phyloP scores from a whole-genome alignment of 1,140 invertebrate genomes.

The Paraescarpia echinospica region DNA sequence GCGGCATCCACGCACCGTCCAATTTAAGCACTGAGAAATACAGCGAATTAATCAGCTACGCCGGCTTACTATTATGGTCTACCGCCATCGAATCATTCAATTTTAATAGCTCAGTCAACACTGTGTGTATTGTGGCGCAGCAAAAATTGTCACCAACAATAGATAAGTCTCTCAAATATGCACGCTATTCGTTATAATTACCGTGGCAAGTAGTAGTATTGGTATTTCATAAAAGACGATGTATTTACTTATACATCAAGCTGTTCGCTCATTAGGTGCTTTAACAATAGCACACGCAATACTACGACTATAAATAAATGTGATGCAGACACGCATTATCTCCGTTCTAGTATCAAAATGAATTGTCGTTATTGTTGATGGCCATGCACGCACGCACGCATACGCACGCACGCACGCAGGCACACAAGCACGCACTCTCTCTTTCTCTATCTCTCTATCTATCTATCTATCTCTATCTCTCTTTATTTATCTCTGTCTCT shows the following conservation, averaged over 20 bases:
- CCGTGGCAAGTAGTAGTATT: background rate
- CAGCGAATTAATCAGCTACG: background rate
- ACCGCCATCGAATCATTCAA: background rate
- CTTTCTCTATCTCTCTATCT: too few relatives aligned
- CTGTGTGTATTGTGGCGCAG: background rate
- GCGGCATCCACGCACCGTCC: background rate
- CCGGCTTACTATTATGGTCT: background rate
- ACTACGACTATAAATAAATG: background rate
- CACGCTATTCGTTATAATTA: background rate
- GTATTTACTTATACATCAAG: background rate
- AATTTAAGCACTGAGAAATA: conserved; percentile 1
- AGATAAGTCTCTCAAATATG: background rate
- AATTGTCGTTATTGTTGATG: too few relatives aligned
- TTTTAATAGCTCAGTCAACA: background rate
- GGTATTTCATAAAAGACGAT: background rate
- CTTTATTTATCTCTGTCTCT: too few relatives aligned
- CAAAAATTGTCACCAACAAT: background rate
- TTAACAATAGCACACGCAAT: background rate
- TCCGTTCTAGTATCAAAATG: background rate
- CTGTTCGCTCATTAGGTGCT: background rate
- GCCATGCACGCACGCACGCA: too few relatives aligned
- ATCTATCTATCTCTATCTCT: too few relatives aligned
- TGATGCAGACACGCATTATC: background rate
- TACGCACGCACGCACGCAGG: too few relatives aligned
- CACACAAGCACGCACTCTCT: too few relatives aligned